Percentiles rank a stretch among this genome's conserved stretches.
Evolutionary conservation across 2,888 invertebrate species (phyloP).

Genomic region (Mesoligia furuncula): DNA sequence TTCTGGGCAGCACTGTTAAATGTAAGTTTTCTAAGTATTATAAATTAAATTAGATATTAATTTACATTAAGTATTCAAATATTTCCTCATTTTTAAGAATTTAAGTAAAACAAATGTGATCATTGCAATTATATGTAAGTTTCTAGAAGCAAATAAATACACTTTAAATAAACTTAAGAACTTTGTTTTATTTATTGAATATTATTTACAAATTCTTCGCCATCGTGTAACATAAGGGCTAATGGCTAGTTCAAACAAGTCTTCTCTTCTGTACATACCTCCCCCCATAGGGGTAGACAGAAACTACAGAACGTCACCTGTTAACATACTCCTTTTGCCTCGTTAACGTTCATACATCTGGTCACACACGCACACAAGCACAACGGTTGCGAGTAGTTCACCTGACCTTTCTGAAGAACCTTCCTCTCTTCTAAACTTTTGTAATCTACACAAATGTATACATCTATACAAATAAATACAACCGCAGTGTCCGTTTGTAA

Average conservation of each 20-base stretch:
- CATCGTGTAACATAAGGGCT: neutral
- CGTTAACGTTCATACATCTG: too few species aligned
- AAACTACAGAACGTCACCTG: neutral
- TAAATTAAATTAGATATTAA: neutral
- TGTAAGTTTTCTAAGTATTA: constrained; percentile 30
- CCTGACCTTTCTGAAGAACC: too few species aligned
- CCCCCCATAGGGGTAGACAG: neutral
- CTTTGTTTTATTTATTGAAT: constrained; percentile 17
- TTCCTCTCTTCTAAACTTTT: too few species aligned
- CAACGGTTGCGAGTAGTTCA: too few species aligned
- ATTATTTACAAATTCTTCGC: neutral
- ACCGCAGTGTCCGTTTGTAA: neutral
- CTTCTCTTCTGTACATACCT: neutral
- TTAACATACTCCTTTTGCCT: too few species aligned
- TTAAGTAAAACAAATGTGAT: constrained; percentile 26
- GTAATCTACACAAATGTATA: too few species aligned
- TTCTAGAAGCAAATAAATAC: constrained; percentile 37
- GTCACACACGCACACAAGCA: too few species aligned
- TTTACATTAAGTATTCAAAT: neutral
- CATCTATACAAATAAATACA: neutral
- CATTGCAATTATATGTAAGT: constrained; percentile 13
- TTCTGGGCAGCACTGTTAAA: neutral
- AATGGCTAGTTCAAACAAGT: neutral
- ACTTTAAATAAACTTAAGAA: neutral
- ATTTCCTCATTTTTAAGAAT: neutral